Base-by-base conservation (phyloP, 2,113 vertebrate genomes). In the Sula dactylatra region DNA sequence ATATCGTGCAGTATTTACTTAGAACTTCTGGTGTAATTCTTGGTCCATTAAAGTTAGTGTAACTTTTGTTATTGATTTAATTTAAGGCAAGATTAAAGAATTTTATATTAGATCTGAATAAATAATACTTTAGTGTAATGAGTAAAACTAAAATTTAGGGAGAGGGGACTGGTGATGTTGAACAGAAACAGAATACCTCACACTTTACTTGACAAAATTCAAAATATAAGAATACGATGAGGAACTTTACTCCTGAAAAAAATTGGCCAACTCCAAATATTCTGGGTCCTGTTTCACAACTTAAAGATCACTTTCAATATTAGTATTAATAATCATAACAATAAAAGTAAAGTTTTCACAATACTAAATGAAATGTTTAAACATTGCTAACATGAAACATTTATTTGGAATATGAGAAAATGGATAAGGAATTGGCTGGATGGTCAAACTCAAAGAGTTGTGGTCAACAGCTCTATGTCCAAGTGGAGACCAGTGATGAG, bases 141-240 rank as follows among this genome's bases (percentile, higher is more conserved):
- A 72, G 12, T 29, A 64, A 19, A 86, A 52, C 10, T 20, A 69
- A 82, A 78, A 59, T 56, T 49, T 56, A 62, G 7, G 18, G 25
- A 65, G 5, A n/a, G 0, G 2, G 1, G 3, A n/a, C 25, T 49
- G 32, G 5, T 64, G 65, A n/a, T 32, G 13, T 25, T 52, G 29
- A 80, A 64, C 13, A 69, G 47, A 86, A 90, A 26, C 4, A 81
- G 44, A 76, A 70, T 38, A 49, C 5, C 7, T 34, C 11, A 16
- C 20, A 38, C 2, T 1, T 61, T 76, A 26, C 5, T 16, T 65
- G 16, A 32, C 5, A 44, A 16, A 72, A 80, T 67, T 59, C 4
- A 69, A 71, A 50, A 52, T 10, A 25, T 3, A 88, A 45, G 10
- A 58, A 32, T 16, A 47, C 0, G 0, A 25, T 11, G 6, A 66